Base-by-base conservation (phyloP, 64 coral and sea anemone genomes). In the Porites lutea region DNA sequence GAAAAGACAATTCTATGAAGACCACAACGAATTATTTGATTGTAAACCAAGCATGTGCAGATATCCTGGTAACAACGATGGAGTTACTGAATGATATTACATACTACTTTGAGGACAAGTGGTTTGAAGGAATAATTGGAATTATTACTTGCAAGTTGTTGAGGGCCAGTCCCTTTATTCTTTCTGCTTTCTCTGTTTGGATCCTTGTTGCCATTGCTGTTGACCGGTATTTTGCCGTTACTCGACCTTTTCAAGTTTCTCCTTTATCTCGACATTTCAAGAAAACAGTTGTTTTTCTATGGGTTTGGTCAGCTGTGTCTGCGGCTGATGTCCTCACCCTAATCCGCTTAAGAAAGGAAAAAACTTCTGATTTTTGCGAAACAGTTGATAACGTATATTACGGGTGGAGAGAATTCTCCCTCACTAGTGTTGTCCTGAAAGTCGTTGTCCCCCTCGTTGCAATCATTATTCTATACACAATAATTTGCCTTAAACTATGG, bases 1-100 rank as follows among this genome's bases (percentile, higher is more conserved):
- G 75, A 78, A 78, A 18, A 78, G 18, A 78, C 50, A 78, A 78
- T 51, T 55, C 48, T 18, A 54, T 78, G 51, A 78, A 54, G 51
- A 78, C 75, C 1, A 78, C 50, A 11, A 78, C 75, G 16, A 78
- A 78, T 50, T 78, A 78, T 78, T 20, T 78, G 75, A 78, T 78
- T 78, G 52, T 78, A 9, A 78, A 78, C 16, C 75, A 78, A 21
- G 75, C 75, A 2, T 78, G 48, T 54, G 75, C 49, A 10, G 75
- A 78, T 78, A 49, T 78, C 3, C 51, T 78, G 50, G 13, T 55
- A 18, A 18, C 16, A 22, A n/a, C n/a, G n/a, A 65, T 13, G 2
- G 4, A 65, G 13, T 18, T 13, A 65, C 9, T 55, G 7, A 57
- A 57, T 57, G 54, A 12, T 57, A 9, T 57, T 12, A 57, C 54